A percentile compares a stretch with the other conserved stretches of the same genome.
Evolutionary conservation across 2,888 invertebrate species (phyloP).

Genomic region (Acronicta psi): DNA sequence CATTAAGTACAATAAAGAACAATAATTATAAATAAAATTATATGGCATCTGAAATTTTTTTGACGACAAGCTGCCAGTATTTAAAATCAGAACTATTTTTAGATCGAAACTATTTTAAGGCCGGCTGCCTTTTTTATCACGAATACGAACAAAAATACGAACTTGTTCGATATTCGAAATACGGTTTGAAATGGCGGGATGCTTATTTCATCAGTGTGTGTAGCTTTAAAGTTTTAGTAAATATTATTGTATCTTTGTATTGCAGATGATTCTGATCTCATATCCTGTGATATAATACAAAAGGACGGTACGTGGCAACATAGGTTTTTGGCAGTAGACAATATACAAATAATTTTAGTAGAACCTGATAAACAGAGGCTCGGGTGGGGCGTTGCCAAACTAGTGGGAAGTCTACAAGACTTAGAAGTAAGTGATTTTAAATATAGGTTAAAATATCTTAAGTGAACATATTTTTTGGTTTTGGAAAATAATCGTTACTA

Average conservation of each 20-base stretch:
- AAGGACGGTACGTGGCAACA: conserved; percentile 97
- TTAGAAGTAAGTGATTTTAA: conserved; percentile 91
- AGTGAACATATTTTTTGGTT: neutral
- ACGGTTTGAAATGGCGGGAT: neutral
- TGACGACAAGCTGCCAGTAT: neutral
- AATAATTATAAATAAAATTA: conserved; percentile 19
- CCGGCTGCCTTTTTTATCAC: too few relatives aligned
- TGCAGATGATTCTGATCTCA: conserved; percentile 98
- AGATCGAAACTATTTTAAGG: neutral
- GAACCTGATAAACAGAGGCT: conserved; percentile 98
- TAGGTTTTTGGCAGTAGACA: conserved; percentile 98
- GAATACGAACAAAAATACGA: too few relatives aligned
- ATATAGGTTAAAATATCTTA: neutral
- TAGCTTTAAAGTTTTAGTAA: too few relatives aligned
- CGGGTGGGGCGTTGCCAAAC: conserved; percentile 99
- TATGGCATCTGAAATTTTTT: conserved; percentile 14
- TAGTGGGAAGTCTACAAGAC: conserved; percentile 98
- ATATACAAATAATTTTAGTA: conserved; percentile 97
- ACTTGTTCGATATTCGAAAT: neutral
- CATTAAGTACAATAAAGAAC: conserved; percentile 7
- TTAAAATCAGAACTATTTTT: conserved; percentile 5
- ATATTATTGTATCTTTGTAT: conserved; percentile 41
- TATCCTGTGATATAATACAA: conserved; percentile 97
- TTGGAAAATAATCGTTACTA: conserved; percentile 25
- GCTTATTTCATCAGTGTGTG: neutral